Conservation (phyloP, 2,797 vertebrate species). For the Anguilla pacifica region DNA sequence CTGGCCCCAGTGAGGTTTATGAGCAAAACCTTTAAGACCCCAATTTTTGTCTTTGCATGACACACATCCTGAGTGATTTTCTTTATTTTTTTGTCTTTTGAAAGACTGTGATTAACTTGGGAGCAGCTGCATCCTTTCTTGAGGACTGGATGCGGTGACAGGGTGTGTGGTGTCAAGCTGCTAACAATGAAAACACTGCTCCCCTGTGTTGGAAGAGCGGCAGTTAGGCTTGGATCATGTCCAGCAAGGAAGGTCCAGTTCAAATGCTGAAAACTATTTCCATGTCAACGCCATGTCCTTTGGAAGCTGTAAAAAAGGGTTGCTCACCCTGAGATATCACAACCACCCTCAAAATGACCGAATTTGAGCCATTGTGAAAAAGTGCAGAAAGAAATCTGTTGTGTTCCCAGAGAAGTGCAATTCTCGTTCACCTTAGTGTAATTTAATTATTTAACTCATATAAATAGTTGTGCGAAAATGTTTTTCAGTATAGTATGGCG, state of each 20-base stretch:
- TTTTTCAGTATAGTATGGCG: not conserved
- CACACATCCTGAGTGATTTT: conserved; percentile 26
- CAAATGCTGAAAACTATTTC: conserved; percentile 42
- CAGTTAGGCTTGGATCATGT: conserved; percentile 39
- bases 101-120: conserved; percentile 35
- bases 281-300: conserved; percentile 27
- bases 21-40: conserved; percentile 19
- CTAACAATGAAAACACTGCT: conserved; percentile 47
- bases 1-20: not conserved
- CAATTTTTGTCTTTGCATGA: conserved; percentile 9
- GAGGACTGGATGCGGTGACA: conserved; percentile 35
- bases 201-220: conserved; percentile 43
- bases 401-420: not conserved
- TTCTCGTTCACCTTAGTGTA: not conserved
- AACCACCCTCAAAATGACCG: not conserved
- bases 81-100: not conserved
- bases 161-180: conserved; percentile 39
- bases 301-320: conserved; percentile 9
- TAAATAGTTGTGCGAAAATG: not conserved
- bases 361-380: not conserved
- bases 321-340: not conserved
- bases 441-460: not conserved
- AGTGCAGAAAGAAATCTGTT: not conserved
- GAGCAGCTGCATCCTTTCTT: conserved; percentile 53
- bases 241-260: conserved; percentile 37